Percentiles rank a stretch among this genome's conserved stretches.
Conservation (phyloP, 2,888 invertebrate species). For the Acleris sparsana region DNA sequence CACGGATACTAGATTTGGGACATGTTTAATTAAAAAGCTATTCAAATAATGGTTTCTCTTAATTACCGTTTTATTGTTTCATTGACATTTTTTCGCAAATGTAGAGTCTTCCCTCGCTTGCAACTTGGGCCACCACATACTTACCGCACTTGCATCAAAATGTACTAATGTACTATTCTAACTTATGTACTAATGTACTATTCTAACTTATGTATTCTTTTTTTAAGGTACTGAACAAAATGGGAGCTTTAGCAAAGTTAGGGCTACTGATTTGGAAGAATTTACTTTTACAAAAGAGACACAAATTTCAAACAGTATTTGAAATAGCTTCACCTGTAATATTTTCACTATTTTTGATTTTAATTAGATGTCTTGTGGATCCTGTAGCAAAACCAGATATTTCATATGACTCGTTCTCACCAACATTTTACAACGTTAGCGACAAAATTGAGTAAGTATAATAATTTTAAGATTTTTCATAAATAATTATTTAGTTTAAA, state of each 20-base stretch:
- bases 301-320: conserved; percentile 87
- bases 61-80: too few species aligned
- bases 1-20: too few species aligned
- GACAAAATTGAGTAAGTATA: conserved; percentile 67
- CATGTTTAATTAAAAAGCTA: too few species aligned
- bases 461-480: not conserved
- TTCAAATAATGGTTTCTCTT: too few species aligned
- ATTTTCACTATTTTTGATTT: conserved; percentile 87
- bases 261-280: conserved; percentile 92
- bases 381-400: conserved; percentile 78
- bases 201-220: conserved; percentile 7
- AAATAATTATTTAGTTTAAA: not conserved
- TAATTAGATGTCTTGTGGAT: conserved; percentile 87
- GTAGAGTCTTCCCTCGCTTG: too few species aligned
- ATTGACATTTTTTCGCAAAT: too few species aligned
- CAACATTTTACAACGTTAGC: conserved; percentile 73
- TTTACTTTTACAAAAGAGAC: conserved; percentile 89
- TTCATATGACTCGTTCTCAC: conserved; percentile 64
- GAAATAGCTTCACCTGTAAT: conserved; percentile 89
- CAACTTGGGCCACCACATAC: too few species aligned
- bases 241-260: conserved; percentile 84
- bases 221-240: conserved; percentile 46
- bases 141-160: too few species aligned
- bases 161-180: too few species aligned
- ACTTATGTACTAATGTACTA: not conserved